Evolutionary conservation across 2,797 vertebrate species (phyloP).

Genomic region (Lutjanus argentimaculatus): DNA sequence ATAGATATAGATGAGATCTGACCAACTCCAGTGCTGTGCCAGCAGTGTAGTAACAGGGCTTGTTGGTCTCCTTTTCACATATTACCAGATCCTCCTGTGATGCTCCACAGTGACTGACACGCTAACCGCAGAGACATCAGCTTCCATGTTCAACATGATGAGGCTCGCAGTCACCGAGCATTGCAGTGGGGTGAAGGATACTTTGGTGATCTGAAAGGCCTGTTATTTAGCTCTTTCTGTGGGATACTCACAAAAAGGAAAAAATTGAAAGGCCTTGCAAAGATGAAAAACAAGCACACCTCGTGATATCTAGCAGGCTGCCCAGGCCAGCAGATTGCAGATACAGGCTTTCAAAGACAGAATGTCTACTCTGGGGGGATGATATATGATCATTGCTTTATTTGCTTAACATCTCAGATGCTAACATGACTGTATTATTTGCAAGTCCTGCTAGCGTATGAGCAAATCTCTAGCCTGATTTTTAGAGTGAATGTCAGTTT

Average conservation of each 20-base stretch:
- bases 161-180: not conserved
- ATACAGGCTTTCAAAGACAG: conserved; percentile 4
- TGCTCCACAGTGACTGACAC: not conserved
- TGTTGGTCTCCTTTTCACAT: conserved; percentile 26
- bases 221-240: conserved; percentile 11
- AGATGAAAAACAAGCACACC: conserved; percentile 18
- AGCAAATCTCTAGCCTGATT: conserved; percentile 11
- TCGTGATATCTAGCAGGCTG: conserved; percentile 12
- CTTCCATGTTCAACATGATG: conserved; percentile 15
- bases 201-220: conserved; percentile 24
- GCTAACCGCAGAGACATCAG: conserved; percentile 3
- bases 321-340: conserved; percentile 31
- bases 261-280: conserved; percentile 1
- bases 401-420: conserved; percentile 33
- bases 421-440: conserved; percentile 13
- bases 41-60: not conserved
- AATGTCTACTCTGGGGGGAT: not conserved
- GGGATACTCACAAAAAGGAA: too few species aligned
- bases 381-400: conserved; percentile 26
- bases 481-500: conserved; percentile 7
- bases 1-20: conserved; percentile 37
- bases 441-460: not conserved
- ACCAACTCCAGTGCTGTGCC: not conserved
- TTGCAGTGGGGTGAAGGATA: not conserved
- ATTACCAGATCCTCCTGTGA: not conserved